Evolutionary conservation across 1,140 invertebrate genomes (phyloP).

Genomic region (Dinothrombium tinctorium): DNA sequence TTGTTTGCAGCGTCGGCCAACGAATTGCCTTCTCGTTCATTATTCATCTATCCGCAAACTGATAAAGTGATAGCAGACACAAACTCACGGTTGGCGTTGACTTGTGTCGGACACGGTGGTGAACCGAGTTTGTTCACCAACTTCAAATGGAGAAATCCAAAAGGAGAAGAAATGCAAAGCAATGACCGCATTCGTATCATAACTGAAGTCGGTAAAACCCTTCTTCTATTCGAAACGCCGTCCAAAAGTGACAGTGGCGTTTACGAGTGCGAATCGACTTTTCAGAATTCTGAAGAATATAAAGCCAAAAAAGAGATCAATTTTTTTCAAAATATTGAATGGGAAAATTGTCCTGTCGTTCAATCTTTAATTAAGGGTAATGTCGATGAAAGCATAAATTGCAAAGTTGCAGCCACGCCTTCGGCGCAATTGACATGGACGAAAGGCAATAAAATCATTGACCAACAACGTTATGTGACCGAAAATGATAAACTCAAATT

Average conservation of each 20-base stretch:
- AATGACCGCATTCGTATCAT: not conserved
- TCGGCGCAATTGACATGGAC: slow-evolving; percentile 57
- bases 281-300: not conserved
- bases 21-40: too few relatives aligned
- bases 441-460: slow-evolving; percentile 38
- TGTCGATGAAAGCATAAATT: slow-evolving; percentile 32
- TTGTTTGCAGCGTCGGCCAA: too few relatives aligned
- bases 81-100: not conserved
- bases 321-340: slow-evolving; percentile 40
- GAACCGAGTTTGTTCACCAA: slow-evolving; percentile 19
- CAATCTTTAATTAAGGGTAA: slow-evolving; percentile 55
- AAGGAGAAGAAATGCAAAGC: slow-evolving; percentile 6
- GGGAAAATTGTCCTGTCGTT: slow-evolving; percentile 52
- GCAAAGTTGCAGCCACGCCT: slow-evolving; percentile 58
- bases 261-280: not conserved
- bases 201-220: not conserved
- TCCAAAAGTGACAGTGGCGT: not conserved
- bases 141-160: slow-evolving; percentile 20
- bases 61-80: slow-evolving; percentile 3
- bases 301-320: not conserved
- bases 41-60: not conserved
- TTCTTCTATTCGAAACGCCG: not conserved
- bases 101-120: slow-evolving; percentile 4
- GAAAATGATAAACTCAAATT: slow-evolving; percentile 49
- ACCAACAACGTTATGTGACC: slow-evolving; percentile 37